Evolutionary conservation across 2,113 vertebrate species (phyloP).

Genomic region (Laticauda laticaudata): DNA sequence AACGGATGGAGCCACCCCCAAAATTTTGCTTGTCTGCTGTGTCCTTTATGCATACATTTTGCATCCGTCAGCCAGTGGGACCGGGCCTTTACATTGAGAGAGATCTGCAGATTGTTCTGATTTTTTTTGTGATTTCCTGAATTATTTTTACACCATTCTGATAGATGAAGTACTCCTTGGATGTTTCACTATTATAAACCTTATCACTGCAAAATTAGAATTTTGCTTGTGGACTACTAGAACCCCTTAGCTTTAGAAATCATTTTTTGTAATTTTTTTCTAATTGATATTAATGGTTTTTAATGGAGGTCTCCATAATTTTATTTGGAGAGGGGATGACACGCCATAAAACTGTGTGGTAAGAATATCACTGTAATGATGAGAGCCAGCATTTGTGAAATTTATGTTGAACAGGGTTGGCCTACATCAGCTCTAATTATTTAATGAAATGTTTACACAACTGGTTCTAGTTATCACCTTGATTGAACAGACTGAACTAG

Average conservation of each 20-base stretch:
- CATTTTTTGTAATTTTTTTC: background rate
- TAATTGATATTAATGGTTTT: background rate
- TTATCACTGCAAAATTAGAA: background rate
- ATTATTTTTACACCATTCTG: background rate
- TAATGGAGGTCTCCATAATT: background rate
- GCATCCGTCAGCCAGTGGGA: too few relatives aligned
- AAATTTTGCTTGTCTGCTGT: too few relatives aligned
- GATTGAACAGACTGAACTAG: background rate
- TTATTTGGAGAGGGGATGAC: background rate
- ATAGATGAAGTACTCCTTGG: background rate
- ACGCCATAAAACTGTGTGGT: background rate
- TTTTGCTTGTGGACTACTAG: background rate
- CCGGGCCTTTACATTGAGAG: background rate
- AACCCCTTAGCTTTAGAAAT: background rate
- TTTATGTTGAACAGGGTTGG: background rate
- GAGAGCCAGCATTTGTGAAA: background rate
- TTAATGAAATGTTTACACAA: background rate
- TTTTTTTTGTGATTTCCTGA: background rate
- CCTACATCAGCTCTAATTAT: background rate
- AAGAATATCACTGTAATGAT: background rate
- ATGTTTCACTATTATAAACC: background rate
- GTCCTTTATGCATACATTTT: too few relatives aligned
- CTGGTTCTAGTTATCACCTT: background rate
- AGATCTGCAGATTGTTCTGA: background rate
- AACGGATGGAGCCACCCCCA: too few relatives aligned